Conservation (phyloP, 92 coral and sea anemone species). For the Porites divaricata region DNA sequence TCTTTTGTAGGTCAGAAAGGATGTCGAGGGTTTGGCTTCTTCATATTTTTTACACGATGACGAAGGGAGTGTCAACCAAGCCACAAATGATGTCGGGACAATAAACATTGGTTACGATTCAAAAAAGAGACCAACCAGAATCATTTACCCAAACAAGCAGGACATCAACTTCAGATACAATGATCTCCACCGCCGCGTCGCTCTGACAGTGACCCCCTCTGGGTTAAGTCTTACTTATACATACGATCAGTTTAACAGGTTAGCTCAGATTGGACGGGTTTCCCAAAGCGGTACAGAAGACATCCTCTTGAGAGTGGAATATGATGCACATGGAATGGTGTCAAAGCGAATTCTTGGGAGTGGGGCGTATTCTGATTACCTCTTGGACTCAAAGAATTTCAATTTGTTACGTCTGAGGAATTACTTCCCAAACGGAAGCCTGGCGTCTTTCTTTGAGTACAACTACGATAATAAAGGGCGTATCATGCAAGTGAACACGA, state of each 20-base stretch:
- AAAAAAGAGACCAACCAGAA: conserved; percentile 55
- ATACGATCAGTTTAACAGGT: conserved; percentile 63
- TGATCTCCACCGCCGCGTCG: conserved; percentile 61
- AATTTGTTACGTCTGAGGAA: conserved; percentile 50
- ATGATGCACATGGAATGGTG: conserved; percentile 59
- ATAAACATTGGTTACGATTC: conserved; percentile 55
- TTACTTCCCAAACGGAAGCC: conserved; percentile 50
- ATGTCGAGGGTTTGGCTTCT: conserved; percentile 61
- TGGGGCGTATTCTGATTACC: conserved; percentile 57
- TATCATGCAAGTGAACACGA: conserved; percentile 55
- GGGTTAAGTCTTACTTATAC: conserved; percentile 58
- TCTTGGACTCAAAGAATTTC: conserved; percentile 42
- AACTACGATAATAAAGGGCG: conserved; percentile 73
- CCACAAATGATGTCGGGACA: conserved; percentile 65
- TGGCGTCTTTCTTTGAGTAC: conserved; percentile 65
- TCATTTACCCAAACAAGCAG: conserved; percentile 70
- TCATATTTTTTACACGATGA: conserved; percentile 64
- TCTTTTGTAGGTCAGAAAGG: conserved; percentile 49
- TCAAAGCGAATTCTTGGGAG: conserved; percentile 71
- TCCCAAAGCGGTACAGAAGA: conserved; percentile 38
- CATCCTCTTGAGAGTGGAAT: conserved; percentile 46
- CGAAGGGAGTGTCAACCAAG: conserved; percentile 69
- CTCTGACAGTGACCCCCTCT: conserved; percentile 43
- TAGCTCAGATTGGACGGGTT: conserved; percentile 43
- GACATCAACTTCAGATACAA: conserved; percentile 57